Evolutionary conservation across 2,797 vertebrate species (phyloP).

Genomic region (Eulemur albifrons): DNA sequence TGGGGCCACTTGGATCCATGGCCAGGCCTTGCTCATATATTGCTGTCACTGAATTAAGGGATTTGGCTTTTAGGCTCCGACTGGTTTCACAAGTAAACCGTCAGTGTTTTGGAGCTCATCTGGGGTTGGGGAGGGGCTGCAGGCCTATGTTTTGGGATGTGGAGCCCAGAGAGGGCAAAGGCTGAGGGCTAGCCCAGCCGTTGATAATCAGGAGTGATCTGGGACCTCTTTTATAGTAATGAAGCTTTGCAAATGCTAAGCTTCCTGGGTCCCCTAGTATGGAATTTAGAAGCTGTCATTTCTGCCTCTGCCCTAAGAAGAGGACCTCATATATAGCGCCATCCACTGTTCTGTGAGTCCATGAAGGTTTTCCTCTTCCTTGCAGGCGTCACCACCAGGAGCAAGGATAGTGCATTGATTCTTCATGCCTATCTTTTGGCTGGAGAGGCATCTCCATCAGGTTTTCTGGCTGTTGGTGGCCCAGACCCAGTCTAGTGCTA

Average conservation of each 20-base stretch:
- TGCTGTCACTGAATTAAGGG: conserved; percentile 2
- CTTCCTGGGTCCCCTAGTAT: background rate
- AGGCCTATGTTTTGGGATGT: background rate
- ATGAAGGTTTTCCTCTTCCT: background rate
- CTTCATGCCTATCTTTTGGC: background rate
- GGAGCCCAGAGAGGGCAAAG: background rate
- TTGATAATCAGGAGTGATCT: background rate
- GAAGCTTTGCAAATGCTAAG: background rate
- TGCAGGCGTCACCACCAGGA: background rate
- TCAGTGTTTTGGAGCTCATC: background rate
- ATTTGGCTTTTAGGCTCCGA: conserved; percentile 14
- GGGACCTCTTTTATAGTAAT: background rate
- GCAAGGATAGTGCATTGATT: background rate
- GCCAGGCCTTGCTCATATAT: background rate
- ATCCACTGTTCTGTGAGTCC: background rate
- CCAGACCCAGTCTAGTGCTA: background rate
- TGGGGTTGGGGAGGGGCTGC: background rate
- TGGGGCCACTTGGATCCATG: background rate
- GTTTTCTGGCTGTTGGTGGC: background rate
- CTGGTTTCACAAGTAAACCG: conserved; percentile 10
- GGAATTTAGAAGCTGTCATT: background rate
- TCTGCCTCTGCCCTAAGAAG: background rate
- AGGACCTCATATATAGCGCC: background rate
- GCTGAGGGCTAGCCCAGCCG: background rate
- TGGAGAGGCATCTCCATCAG: background rate